A percentile compares a stretch with the other conserved stretches of the same genome.
Evolutionary conservation across 2,113 vertebrate species (phyloP).

Genomic region (Hystrix cristata): DNA sequence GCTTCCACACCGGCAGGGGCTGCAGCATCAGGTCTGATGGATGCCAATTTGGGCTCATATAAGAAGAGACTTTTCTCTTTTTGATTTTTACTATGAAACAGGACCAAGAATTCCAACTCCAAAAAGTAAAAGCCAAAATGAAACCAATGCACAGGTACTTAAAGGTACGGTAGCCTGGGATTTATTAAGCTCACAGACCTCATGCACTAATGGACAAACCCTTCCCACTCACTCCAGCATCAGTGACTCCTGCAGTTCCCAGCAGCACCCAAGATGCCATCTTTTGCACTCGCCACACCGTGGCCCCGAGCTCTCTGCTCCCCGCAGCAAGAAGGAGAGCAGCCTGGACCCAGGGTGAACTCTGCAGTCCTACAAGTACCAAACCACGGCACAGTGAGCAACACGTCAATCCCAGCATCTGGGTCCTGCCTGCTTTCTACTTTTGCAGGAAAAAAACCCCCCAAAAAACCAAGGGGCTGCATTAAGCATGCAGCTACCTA

Average conservation of each 20-base stretch:
- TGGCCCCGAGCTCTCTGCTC: fast-evolving
- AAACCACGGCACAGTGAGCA: background rate
- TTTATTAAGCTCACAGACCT: fast-evolving
- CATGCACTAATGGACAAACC: background rate
- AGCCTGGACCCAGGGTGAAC: too few relatives aligned
- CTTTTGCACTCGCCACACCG: fast-evolving
- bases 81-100: constrained; percentile 1
- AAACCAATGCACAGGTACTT: background rate
- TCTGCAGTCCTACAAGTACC: background rate
- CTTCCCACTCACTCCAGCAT: too few relatives aligned
- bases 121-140: background rate
- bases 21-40: background rate
- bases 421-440: background rate
- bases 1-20: background rate
- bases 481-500: fast-evolving
- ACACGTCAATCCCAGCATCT: fast-evolving
- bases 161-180: fast-evolving
- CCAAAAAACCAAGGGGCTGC: background rate
- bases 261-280: fast-evolving
- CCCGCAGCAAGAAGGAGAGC: fast-evolving
- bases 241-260: too few relatives aligned
- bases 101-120: background rate
- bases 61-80: background rate
- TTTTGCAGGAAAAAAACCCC: background rate
- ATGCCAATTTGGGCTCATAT: background rate